Conservation (phyloP, 2,113 vertebrate genomes). For the Megaleporinus macrocephalus region DNA sequence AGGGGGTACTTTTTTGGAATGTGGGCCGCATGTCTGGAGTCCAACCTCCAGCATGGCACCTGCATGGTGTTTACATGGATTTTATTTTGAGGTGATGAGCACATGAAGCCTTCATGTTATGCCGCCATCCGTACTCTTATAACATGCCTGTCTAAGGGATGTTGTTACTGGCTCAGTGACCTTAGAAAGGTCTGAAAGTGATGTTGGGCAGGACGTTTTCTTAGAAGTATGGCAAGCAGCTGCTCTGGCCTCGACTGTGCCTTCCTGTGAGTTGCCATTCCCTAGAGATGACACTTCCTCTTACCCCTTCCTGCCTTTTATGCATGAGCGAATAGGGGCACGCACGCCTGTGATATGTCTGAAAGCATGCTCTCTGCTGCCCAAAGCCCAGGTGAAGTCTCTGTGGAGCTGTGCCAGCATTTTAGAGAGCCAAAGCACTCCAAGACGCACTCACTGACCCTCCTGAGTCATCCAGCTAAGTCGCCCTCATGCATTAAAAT, state of each 20-base stretch:
- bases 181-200: neutral
- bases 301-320: neutral
- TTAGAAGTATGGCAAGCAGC: slow-evolving; percentile 1
- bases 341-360: neutral
- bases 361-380: neutral
- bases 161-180: neutral
- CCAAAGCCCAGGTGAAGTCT: slow-evolving; percentile 19
- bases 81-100: neutral
- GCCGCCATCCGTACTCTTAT: neutral
- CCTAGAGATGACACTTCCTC: slow-evolving; percentile 3
- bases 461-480: slow-evolving; percentile 39
- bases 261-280: slow-evolving; percentile 13
- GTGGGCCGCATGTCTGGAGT: neutral
- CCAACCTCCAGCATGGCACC: neutral
- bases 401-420: slow-evolving; percentile 4
- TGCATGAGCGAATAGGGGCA: slow-evolving; percentile 10
- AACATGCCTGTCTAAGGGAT: neutral
- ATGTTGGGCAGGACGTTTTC: slow-evolving; percentile 19
- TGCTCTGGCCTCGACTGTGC: neutral
- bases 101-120: slow-evolving; percentile 26
- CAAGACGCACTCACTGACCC: slow-evolving; percentile 50
- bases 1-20: neutral
- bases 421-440: slow-evolving; percentile 32
- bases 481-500: slow-evolving; percentile 40
- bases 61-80: neutral